Percentiles rank a stretch among this genome's conserved stretches.
Conservation (phyloP, 2,113 vertebrate species). For the Saccopteryx bilineata region DNA sequence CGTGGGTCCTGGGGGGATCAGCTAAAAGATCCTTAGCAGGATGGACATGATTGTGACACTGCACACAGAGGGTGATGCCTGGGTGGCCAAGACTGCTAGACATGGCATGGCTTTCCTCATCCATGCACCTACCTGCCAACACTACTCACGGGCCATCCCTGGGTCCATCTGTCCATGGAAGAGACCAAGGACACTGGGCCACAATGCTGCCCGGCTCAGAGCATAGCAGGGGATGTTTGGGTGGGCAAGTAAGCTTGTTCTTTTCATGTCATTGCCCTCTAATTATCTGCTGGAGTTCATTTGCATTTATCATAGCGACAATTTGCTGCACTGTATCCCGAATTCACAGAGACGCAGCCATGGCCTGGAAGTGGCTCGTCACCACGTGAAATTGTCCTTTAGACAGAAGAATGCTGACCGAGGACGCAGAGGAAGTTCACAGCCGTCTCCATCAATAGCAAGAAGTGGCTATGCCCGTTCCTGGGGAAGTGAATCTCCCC, state of each 20-base stretch:
- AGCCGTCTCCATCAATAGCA: fast-evolving
- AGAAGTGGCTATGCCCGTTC: fast-evolving
- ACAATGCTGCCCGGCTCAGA: fast-evolving
- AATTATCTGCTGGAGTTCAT: not conserved
- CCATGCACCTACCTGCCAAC: fast-evolving
- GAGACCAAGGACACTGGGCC: not conserved
- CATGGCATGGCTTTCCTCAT: fast-evolving
- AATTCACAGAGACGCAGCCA: fast-evolving
- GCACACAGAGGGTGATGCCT: fast-evolving
- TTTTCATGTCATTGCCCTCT: not conserved
- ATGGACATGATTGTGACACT: fast-evolving
- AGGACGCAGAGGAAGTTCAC: fast-evolving
- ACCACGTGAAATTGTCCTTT: fast-evolving
- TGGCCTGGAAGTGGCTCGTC: not conserved
- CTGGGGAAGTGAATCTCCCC: fast-evolving
- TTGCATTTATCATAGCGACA: fast-evolving
- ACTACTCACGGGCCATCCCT: not conserved
- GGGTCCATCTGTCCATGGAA: not conserved
- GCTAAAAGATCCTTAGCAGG: fast-evolving
- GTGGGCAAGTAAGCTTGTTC: not conserved
- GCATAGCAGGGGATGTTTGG: fast-evolving
- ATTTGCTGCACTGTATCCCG: not conserved
- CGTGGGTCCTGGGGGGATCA: not conserved
- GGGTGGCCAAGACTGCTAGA: fast-evolving
- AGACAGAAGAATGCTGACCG: fast-evolving